Conservation (phyloP, 2,888 invertebrate species). For the Hybos culiciformis region DNA sequence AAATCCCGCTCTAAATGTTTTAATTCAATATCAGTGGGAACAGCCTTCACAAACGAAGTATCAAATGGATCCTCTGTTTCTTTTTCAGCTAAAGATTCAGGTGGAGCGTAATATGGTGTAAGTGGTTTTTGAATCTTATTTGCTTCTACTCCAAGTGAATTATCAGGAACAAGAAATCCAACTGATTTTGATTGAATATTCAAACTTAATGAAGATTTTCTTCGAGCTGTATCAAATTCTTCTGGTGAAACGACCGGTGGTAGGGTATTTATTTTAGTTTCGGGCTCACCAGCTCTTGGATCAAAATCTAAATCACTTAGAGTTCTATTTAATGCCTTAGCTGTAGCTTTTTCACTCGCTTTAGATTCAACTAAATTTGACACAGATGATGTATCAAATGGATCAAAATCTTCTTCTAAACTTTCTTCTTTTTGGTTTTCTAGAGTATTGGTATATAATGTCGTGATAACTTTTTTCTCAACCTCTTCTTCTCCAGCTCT, state of each 20-base stretch:
- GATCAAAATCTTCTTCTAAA: conserved; percentile 56
- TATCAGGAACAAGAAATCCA: conserved; percentile 46
- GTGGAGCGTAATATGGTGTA: conserved; percentile 63
- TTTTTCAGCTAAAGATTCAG: conserved; percentile 30
- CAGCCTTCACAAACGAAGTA: conserved; percentile 67
- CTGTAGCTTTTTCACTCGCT: conserved; percentile 56
- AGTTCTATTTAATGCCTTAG: conserved; percentile 37
- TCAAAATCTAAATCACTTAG: conserved; percentile 70
- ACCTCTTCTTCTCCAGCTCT: conserved; percentile 42
- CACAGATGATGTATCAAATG: conserved; percentile 73
- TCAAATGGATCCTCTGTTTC: conserved; percentile 68
- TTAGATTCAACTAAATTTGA: conserved; percentile 59
- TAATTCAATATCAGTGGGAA: conserved; percentile 64
- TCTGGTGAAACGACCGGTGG: conserved; percentile 8
- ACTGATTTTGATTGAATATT: conserved; percentile 42
- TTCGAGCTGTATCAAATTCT: conserved; percentile 32
- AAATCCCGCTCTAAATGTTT: conserved; percentile 62
- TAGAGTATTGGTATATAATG: conserved; percentile 57
- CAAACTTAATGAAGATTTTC: conserved; percentile 48
- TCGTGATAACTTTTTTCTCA: conserved; percentile 51
- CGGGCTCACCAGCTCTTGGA: conserved; percentile 49
- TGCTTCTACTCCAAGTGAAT: conserved; percentile 42
- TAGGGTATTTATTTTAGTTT: conserved; percentile 12
- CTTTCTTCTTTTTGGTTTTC: conserved; percentile 44
- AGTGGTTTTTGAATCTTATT: conserved; percentile 54